These are phyloP conservation scores for Cataglyphis hispanica DNA, from an alignment of 1,140 invertebrate genomes.

Conservation along the genomic window DNA sequence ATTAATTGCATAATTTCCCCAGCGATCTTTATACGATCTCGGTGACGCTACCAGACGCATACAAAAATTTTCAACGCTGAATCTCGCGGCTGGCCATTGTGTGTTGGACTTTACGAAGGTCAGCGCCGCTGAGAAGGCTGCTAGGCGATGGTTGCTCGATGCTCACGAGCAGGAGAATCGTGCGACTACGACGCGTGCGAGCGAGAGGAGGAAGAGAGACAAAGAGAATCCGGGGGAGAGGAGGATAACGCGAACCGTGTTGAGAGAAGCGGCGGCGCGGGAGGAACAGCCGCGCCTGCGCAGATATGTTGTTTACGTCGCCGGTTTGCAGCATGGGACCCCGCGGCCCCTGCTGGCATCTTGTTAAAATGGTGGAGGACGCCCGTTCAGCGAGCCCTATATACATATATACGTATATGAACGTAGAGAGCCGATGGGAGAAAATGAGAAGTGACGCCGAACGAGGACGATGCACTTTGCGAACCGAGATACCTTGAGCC, in stretches of 20 bases:
- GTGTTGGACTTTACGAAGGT: slow-evolving; percentile 69
- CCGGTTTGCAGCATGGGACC: slow-evolving; percentile 72
- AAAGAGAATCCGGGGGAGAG: slow-evolving; percentile 28
- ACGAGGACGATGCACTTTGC: slow-evolving; percentile 55
- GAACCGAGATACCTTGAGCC: slow-evolving; percentile 15
- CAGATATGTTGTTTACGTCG: slow-evolving; percentile 83
- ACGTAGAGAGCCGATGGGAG: slow-evolving; percentile 9
- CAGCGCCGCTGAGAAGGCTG: slow-evolving; percentile 68
- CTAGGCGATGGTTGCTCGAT: slow-evolving; percentile 64
- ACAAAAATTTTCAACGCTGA: slow-evolving; percentile 32
- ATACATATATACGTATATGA: not conserved
- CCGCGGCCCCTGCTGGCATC: slow-evolving; percentile 49
- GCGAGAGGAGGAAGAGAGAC: slow-evolving; percentile 13
- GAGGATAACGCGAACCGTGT: slow-evolving; percentile 28
- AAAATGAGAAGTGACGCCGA: slow-evolving; percentile 51
- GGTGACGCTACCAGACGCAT: slow-evolving; percentile 1
- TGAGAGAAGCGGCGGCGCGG: slow-evolving; percentile 57
- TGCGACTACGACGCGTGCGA: not conserved
- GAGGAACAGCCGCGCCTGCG: slow-evolving; percentile 78
- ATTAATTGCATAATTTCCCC: slow-evolving; percentile 44
- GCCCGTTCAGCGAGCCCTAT: slow-evolving; percentile 50
- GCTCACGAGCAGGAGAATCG: slow-evolving; percentile 40
- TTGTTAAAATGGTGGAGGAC: slow-evolving; percentile 64
- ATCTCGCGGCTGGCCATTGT: slow-evolving; percentile 41
- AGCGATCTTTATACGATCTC: not conserved